Evolutionary conservation across 2,888 invertebrate genomes (phyloP).

Genomic region (Epirrita christyi): DNA sequence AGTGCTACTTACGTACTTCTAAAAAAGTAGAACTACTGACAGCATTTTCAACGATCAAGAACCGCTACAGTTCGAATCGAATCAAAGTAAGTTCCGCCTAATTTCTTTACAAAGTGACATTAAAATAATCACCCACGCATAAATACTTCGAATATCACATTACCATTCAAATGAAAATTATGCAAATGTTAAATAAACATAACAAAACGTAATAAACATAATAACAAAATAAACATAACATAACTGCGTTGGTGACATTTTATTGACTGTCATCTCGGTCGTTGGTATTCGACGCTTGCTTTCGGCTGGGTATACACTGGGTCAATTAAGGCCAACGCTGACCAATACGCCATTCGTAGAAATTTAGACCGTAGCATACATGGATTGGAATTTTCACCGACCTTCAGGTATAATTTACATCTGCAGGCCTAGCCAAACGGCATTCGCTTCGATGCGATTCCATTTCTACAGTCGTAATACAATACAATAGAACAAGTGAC

Average conservation of each 20-base stretch:
- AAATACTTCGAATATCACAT: conserved; percentile 35
- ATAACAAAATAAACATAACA: conserved; percentile 13
- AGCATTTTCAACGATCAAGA: neutral
- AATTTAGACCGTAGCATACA: too few species aligned
- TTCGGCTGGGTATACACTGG: conserved; percentile 9
- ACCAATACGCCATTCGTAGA: too few species aligned
- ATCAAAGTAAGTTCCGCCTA: conserved; percentile 10
- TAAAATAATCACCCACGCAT: conserved; percentile 34
- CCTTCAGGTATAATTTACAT: too few species aligned
- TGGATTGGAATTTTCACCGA: too few species aligned
- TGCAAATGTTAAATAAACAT: conserved; percentile 42
- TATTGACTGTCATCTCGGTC: conserved; percentile 50
- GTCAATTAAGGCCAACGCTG: neutral
- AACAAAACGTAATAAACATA: conserved; percentile 13
- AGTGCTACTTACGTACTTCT: too few species aligned
- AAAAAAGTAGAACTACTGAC: neutral
- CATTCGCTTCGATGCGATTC: too few species aligned
- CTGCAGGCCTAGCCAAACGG: too few species aligned
- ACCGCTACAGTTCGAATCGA: neutral
- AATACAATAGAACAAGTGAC: too few species aligned
- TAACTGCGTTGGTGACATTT: conserved; percentile 45
- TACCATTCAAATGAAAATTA: conserved; percentile 41
- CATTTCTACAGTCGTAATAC: too few species aligned
- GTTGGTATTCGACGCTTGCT: conserved; percentile 20
- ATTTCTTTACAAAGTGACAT: conserved; percentile 17